Evolutionary conservation across 2,888 invertebrate genomes (phyloP).

Genomic region (Drosophila robusta): DNA sequence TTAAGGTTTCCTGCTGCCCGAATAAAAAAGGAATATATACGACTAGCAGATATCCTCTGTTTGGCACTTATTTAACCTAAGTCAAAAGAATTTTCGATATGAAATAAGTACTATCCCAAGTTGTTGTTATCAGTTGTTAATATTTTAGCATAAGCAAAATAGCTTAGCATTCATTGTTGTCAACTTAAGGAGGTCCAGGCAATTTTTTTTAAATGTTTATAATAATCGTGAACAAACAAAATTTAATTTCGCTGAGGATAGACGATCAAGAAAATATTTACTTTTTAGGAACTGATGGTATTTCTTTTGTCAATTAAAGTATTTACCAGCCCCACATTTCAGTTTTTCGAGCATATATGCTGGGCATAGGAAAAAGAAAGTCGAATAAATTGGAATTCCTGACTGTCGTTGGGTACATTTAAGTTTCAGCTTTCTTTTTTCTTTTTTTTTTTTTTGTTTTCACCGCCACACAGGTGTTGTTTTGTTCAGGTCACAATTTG

Average conservation of each 20-base stretch:
- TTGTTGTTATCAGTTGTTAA: background rate
- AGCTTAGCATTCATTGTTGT: no score
- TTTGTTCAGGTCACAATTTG: conserved; percentile 54
- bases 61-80: background rate
- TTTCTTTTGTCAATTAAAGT: no score
- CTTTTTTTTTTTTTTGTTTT: conserved; percentile 4
- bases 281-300: no score
- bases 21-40: conserved; percentile 20
- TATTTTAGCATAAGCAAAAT: background rate
- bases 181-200: no score
- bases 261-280: no score
- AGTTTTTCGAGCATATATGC: background rate
- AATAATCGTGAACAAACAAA: no score
- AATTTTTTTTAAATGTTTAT: no score
- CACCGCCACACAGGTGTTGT: conserved; percentile 10
- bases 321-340: no score
- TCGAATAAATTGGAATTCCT: conserved; percentile 28
- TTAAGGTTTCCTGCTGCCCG: conserved; percentile 51
- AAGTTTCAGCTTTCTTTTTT: conserved; percentile 15
- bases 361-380: conserved; percentile 10
- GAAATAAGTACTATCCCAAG: no score
- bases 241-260: no score
- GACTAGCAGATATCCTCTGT: conserved; percentile 1
- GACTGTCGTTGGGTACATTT: conserved; percentile 11
- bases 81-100: no score